Evolutionary conservation across 1,140 invertebrate species (phyloP), one percentile per base, ranked within the genome.

Genomic region (Chymomyza costata): DNA sequence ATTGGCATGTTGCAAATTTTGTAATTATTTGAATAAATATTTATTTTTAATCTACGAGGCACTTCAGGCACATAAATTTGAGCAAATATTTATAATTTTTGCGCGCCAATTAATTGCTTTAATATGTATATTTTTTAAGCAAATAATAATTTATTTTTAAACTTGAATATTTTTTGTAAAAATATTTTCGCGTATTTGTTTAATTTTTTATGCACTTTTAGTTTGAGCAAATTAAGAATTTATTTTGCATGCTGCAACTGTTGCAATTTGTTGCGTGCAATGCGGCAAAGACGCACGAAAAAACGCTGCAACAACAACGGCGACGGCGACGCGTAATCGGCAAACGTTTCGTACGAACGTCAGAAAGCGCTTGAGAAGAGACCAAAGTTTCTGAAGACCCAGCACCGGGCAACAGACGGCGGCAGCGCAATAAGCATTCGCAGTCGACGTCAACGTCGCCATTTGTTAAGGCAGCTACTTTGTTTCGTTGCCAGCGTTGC

Each of bases 321-420:
- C 62, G 68, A 59, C 61, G 44, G 37, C 46, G 55, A 65, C 51
- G 51, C 58, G 48, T 55, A 55, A 61, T 28, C 47, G 44, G 30
- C 57, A 64, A 65, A 64, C 55, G 62, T 76, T n/a, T n/a, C 53
- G 67, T 55, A 57, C 70, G 71, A 78, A 61, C 71, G 71, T 76
- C 53, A 65, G 67, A 69, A 76, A 70, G 67, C 62, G 56, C 73
- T 66, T 60, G 31, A 65, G 65, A 68, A 65, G 41, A 41, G 43
- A 19, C 46, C 45, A 47, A 65, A 70, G 67, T 76, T 54, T 59
- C 50, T 59, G 48, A 60, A 64, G 55, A 38, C 55, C 57, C 64
- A 73, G 74, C 57, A 61, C 49, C 51, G 51, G 54, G 34, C 49
- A 46, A 38, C 49, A 61, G 40, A 43, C 60, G 44, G 51, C 49